Percentiles rank a stretch among this genome's conserved stretches.
Conservation (phyloP, 2,113 vertebrate genomes). For the Butorides virescens region DNA sequence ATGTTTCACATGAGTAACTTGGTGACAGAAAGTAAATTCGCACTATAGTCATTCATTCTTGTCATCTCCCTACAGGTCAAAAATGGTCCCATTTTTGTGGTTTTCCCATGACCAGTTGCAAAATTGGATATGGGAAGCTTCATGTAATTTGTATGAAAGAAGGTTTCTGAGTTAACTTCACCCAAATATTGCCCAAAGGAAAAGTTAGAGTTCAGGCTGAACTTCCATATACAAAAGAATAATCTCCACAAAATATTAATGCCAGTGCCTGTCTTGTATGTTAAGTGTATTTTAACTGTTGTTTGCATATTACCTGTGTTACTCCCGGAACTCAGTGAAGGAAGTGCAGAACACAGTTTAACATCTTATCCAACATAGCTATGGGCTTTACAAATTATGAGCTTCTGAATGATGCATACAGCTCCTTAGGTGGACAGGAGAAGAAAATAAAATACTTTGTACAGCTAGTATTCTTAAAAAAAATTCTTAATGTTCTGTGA, state of each 20-base stretch:
- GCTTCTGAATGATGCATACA: accelerated
- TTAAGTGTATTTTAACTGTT: background rate
- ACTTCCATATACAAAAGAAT: background rate
- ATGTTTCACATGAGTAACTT: background rate
- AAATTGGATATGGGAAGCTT: background rate
- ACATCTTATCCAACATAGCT: background rate
- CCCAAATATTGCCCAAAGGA: background rate
- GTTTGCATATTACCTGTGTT: background rate
- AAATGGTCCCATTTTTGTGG: background rate
- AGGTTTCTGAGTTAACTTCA: background rate
- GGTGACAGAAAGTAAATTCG: constrained; percentile 40
- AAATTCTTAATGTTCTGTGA: background rate
- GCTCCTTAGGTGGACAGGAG: background rate
- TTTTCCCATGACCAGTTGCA: background rate
- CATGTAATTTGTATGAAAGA: background rate
- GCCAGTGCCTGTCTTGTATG: background rate
- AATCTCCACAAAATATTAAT: background rate
- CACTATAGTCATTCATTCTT: background rate
- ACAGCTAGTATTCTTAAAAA: background rate
- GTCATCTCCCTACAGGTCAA: background rate
- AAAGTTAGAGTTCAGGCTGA: background rate
- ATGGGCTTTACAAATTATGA: background rate
- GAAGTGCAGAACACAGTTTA: background rate
- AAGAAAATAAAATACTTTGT: background rate
- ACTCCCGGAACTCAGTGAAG: background rate